Base-by-base conservation (phyloP, 2,797 vertebrate genomes). In the Schizopygopsis pylzovi region DNA sequence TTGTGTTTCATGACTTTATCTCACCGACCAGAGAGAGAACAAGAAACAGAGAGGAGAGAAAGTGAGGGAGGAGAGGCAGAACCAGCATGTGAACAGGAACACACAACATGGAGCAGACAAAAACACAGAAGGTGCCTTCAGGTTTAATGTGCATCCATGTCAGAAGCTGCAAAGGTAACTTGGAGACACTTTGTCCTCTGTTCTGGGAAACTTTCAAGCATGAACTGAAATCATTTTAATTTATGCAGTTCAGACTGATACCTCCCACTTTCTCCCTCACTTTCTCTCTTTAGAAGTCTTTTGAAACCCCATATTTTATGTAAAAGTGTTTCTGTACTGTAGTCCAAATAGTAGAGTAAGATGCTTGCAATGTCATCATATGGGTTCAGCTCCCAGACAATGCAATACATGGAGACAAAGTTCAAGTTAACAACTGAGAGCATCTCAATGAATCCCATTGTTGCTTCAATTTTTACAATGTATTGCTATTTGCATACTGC, bases 1-100 rank as follows among this genome's bases (percentile, higher is more conserved):
- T 84, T 70, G 73, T 68, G 65, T 54, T 79, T 43, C 80, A 54
- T 59, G 41, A 72, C 67, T 86, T 87, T 85, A 87, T 87, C 81
- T 88, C 67, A 28, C 82, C 15, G 6, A 77, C 56, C 79, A 84
- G 75, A 71, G 52, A 84, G 83, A 82, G 71, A 77, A 37, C 77
- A 61, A 78, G 18, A 78, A 73, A 33, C 20, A n/a, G 73, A 65
- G 25, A 83, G 43, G 59, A 39, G 47, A 20, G n/a, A 79, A 59
- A 72, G 67, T 41, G 39, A 86, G 41, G 20, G 16, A 28, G 41
- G 65, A 82, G 77, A 39, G 45, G 20, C 59, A 65, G 39, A 77
- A n/a, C 39, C 6, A 39, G 43, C 43, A 11, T 20, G 70, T 49
- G 61, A 54, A 61, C n/a, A 56, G 20, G 20, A 45, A 59, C 18